These are phyloP conservation scores for Dione juno DNA, from an alignment of 2,888 invertebrate genomes.

Conservation along the genomic window DNA sequence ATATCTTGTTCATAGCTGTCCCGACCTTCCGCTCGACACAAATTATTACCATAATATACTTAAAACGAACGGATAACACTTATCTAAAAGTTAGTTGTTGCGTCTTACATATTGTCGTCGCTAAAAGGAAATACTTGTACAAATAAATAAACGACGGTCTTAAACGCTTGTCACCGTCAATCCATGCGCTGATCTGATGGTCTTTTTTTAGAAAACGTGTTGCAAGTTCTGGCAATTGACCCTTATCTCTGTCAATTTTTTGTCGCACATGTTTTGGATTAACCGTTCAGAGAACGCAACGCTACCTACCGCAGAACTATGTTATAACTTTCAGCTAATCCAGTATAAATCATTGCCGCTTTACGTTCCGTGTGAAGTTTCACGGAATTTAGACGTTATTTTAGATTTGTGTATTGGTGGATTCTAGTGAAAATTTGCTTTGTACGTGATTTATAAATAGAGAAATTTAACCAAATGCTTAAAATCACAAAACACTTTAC, in stretches of 20 bases:
- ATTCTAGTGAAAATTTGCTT: constrained; percentile 32
- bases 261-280: constrained; percentile 80
- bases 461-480: neutral
- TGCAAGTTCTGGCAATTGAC: constrained; percentile 75
- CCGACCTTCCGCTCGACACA: constrained; percentile 61
- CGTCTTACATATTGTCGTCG: constrained; percentile 65
- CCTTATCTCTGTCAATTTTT: constrained; percentile 77
- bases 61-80: constrained; percentile 64
- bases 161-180: constrained; percentile 83
- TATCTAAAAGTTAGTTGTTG: constrained; percentile 79
- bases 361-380: constrained; percentile 63
- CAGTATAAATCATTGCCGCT: constrained; percentile 70
- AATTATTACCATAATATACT: constrained; percentile 75
- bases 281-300: constrained; percentile 76
- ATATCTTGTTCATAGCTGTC: constrained; percentile 66
- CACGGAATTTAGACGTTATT: constrained; percentile 47
- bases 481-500: neutral
- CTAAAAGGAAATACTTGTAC: constrained; percentile 82
- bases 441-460: constrained; percentile 16
- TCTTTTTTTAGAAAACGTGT: constrained; percentile 70
- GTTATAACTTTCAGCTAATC: constrained; percentile 72
- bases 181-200: constrained; percentile 68
- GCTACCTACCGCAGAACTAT: constrained; percentile 78
- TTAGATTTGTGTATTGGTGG: constrained; percentile 37
- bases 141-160: constrained; percentile 78